A percentile compares a stretch with the other conserved stretches of the same genome.
Evolutionary conservation across 2,888 invertebrate species (phyloP).

Genomic region (Ametastegia equiseti): DNA sequence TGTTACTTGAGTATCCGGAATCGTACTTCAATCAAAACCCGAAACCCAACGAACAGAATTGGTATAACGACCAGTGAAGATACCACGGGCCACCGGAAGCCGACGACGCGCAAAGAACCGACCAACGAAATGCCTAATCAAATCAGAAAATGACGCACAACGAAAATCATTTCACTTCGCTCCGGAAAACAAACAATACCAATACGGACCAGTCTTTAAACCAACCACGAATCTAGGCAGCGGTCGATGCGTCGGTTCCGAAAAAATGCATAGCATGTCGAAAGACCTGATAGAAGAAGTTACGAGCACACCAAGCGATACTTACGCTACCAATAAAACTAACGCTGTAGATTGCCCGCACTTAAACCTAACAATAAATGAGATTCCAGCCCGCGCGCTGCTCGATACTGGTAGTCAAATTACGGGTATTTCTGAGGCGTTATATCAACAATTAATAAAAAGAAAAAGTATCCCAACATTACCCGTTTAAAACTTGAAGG

Average conservation of each 20-base stretch:
- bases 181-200: no score
- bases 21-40: neutral
- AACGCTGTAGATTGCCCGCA: neutral
- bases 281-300: neutral
- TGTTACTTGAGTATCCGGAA: neutral
- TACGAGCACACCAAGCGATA: fast-evolving
- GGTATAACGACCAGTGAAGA: neutral
- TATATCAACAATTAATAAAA: neutral
- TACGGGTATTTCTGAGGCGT: neutral
- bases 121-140: no score
- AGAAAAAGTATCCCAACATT: neutral
- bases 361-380: neutral
- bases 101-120: neutral
- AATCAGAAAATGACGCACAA: no score
- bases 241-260: neutral
- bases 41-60: neutral
- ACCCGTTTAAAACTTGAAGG: neutral
- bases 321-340: neutral
- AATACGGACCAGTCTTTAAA: neutral
- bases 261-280: neutral
- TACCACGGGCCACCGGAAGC: neutral
- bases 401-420: neutral
- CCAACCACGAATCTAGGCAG: neutral
- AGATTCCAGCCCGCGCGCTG: neutral
- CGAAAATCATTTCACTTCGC: no score